Percentiles rank a stretch among this genome's conserved stretches.
Conservation (phyloP, 1,140 invertebrate species). For the Temnothorax curvispinosus region DNA sequence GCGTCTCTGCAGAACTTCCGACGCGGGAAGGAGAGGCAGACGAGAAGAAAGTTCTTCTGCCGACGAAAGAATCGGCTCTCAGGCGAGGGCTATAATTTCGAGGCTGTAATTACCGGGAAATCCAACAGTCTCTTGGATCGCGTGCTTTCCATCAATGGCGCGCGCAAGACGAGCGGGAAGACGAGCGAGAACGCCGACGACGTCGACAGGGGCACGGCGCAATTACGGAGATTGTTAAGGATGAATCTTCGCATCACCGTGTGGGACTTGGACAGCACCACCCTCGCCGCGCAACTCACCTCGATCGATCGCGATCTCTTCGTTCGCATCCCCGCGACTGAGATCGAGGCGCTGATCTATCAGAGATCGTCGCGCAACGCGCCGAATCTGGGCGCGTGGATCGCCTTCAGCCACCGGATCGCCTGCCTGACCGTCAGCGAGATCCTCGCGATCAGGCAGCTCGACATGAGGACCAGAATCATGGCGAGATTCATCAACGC, state of each 20-base stretch:
- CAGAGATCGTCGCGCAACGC: slow-evolving; percentile 85
- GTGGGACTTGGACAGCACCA: slow-evolving; percentile 86
- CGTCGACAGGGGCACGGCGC: slow-evolving; percentile 47
- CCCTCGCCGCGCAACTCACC: slow-evolving; percentile 85
- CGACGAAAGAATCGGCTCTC: slow-evolving; percentile 51
- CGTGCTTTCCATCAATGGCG: slow-evolving; percentile 72
- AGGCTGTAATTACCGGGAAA: slow-evolving; percentile 54
- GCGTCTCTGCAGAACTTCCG: slow-evolving; percentile 71
- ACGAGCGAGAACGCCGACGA: slow-evolving; percentile 7
- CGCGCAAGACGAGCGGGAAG: slow-evolving; percentile 41
- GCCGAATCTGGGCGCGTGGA: slow-evolving; percentile 85
- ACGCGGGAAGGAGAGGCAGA: slow-evolving; percentile 59
- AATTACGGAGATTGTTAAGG: slow-evolving; percentile 78
- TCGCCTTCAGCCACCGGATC: slow-evolving; percentile 86
- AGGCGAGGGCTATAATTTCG: slow-evolving; percentile 23
- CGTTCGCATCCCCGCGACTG: slow-evolving; percentile 82
- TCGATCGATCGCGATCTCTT: slow-evolving; percentile 87
- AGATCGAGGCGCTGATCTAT: slow-evolving; percentile 82
- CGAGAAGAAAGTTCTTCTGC: slow-evolving; percentile 69
- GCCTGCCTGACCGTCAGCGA: slow-evolving; percentile 85
- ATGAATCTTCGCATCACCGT: slow-evolving; percentile 82
- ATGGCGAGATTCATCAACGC: slow-evolving; percentile 86
- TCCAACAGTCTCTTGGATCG: slow-evolving; percentile 73
- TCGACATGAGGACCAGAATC: slow-evolving; percentile 85
- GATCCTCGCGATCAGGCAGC: slow-evolving; percentile 80